Evolutionary conservation across 2,888 invertebrate species (phyloP), one percentile per base, ranked within the genome.

Genomic region (Troides aeacus): DNA sequence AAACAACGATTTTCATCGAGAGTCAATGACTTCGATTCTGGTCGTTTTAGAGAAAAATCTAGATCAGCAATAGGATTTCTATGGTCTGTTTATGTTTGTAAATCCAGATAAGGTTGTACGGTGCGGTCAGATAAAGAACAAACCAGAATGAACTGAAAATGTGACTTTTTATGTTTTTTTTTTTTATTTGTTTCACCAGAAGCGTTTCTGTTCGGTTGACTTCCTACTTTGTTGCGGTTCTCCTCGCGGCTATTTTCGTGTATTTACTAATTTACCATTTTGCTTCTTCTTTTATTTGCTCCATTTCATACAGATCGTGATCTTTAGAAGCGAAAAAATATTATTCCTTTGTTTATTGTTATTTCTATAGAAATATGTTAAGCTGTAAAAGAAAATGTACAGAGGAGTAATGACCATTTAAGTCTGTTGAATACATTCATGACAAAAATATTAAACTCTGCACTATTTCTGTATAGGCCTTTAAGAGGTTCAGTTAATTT

Each of bases 141-240:
- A 21, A 57, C n/a, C 58, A 21, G n/a, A 50, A n/a, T n/a, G 62
- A 50, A 50, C 24, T 53, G 50, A 30, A 58, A 58, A 58, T 23
- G 23, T 58, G 21, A 3, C 23, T 6, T 4, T 6, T 57, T 21
- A 24, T 23, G 21, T 21, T 21, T 23, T 58, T 18, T 58, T 8
- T 58, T 18, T 56, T 56, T 7, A 7, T 56, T 18, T 21, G 8
- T 58, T 23, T 60, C 36, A 60, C 12, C 30, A 36, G 60, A 60
- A 60, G 8, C 60, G 60, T 30, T 60, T 60, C 24, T 30, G 18
- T 60, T 60, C 60, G 60, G 17, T 18, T 12, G 24, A 24, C 60
- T 60, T 12, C 36, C n/a, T 36, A 60, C 60, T 36, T 60, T 60
- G 60, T 60, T 24, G 60, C 60, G 24, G 36, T 18, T 60, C 36